Evolutionary conservation across 1,140 invertebrate species (phyloP).

Genomic region (Dendroctonus ponderosae): DNA sequence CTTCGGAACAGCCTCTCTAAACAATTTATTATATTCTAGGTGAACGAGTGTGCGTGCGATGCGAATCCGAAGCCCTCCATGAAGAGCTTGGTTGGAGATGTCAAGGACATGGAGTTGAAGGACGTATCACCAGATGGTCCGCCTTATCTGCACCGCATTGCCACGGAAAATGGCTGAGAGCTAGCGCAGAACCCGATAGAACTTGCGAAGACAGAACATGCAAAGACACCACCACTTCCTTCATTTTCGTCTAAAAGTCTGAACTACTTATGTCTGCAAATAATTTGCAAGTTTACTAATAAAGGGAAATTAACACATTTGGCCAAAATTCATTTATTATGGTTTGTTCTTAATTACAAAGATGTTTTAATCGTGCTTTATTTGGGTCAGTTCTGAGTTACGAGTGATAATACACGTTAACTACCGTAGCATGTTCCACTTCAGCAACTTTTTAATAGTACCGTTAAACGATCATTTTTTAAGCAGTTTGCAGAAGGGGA

Average conservation of each 20-base stretch:
- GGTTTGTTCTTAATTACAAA: too few species aligned
- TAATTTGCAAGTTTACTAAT: neutral
- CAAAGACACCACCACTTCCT: conserved; percentile 58
- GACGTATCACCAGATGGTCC: conserved; percentile 71
- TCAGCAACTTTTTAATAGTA: too few species aligned
- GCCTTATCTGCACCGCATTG: conserved; percentile 74
- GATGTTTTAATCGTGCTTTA: too few species aligned
- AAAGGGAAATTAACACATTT: neutral
- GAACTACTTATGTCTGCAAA: conserved; percentile 7
- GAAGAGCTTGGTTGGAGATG: conserved; percentile 73
- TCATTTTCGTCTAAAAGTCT: conserved; percentile 63
- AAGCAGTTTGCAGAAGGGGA: too few species aligned
- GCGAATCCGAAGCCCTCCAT: conserved; percentile 72
- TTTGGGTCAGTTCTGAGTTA: too few species aligned
- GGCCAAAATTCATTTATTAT: neutral
- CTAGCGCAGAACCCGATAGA: conserved; percentile 58
- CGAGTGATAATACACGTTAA: too few species aligned
- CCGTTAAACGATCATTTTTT: too few species aligned
- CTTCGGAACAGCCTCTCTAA: neutral
- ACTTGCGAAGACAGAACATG: conserved; percentile 53
- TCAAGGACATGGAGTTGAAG: conserved; percentile 71
- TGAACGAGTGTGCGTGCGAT: conserved; percentile 70
- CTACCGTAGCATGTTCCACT: too few species aligned
- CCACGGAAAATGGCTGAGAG: conserved; percentile 79
- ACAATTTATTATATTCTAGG: conserved; percentile 54